phyloP scores from a whole-genome alignment of 2,113 vertebrate genomes.

The Tenrec ecaudatus region DNA sequence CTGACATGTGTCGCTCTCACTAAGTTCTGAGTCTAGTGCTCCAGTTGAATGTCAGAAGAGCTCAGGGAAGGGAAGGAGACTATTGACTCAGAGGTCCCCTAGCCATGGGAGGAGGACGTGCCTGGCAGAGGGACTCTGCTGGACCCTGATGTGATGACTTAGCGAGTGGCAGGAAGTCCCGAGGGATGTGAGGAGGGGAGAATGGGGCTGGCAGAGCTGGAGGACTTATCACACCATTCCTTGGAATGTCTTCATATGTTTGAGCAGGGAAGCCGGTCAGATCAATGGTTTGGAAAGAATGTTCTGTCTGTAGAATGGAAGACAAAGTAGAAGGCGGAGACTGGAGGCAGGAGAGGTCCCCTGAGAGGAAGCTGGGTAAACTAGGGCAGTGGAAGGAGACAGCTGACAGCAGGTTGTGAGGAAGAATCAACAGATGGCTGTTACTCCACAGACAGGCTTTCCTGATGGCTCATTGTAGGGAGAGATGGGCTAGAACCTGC shows the following conservation, averaged over 20 bases:
- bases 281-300: slow-evolving; percentile 3
- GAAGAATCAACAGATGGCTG: slow-evolving; percentile 45
- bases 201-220: not conserved
- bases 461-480: slow-evolving; percentile 7
- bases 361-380: slow-evolving; percentile 23
- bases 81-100: not conserved
- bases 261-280: not conserved
- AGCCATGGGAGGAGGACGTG: not conserved
- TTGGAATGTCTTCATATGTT: not conserved
- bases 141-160: not conserved
- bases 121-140: not conserved
- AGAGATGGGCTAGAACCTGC: slow-evolving; percentile 12
- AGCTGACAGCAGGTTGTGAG: not conserved
- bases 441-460: slow-evolving; percentile 54
- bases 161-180: not conserved
- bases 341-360: not conserved
- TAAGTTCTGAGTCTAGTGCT: not conserved
- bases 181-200: not conserved
- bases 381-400: slow-evolving; percentile 28
- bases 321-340: slow-evolving; percentile 21
- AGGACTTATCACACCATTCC: not conserved
- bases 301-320: not conserved
- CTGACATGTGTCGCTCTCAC: not conserved
- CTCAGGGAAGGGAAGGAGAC: not conserved
- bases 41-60: not conserved